Percentiles rank a stretch among this genome's conserved stretches.
Evolutionary conservation across 2,113 vertebrate species (phyloP).

Genomic region (Ovis canadensis): DNA sequence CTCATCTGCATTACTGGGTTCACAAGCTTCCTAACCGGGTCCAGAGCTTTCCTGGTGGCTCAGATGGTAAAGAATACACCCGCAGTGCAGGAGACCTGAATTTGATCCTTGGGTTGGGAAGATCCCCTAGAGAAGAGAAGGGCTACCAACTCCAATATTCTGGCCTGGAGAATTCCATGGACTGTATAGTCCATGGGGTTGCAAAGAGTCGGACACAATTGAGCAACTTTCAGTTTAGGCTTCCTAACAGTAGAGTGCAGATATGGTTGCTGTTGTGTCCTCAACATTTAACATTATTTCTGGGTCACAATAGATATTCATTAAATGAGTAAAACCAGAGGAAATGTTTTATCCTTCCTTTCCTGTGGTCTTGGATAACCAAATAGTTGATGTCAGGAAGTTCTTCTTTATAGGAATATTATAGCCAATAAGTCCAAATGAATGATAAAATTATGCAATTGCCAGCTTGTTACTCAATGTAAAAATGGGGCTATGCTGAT

Average conservation of each 20-base stretch:
- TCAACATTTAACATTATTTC: background rate
- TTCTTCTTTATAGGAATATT: background rate
- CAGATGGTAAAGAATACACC: background rate
- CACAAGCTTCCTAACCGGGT: background rate
- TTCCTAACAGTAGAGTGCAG: background rate
- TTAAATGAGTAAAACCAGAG: background rate
- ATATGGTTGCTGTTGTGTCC: background rate
- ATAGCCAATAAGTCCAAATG: background rate
- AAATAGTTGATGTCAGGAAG: background rate
- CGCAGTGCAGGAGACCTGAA: accelerated
- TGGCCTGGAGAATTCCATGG: background rate
- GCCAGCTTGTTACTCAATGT: background rate
- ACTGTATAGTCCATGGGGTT: background rate
- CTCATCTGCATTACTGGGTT: background rate
- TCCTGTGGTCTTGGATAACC: background rate
- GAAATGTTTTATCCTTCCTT: background rate
- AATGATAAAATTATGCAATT: background rate
- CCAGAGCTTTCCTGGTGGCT: background rate
- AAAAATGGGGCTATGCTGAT: background rate
- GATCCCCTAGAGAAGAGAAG: background rate
- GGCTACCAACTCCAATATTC: background rate
- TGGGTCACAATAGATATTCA: background rate
- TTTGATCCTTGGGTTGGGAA: background rate
- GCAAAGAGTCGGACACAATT: accelerated
- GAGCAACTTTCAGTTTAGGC: background rate